Conservation (phyloP, 2,888 invertebrate genomes). For the Leucophora obtusa region DNA sequence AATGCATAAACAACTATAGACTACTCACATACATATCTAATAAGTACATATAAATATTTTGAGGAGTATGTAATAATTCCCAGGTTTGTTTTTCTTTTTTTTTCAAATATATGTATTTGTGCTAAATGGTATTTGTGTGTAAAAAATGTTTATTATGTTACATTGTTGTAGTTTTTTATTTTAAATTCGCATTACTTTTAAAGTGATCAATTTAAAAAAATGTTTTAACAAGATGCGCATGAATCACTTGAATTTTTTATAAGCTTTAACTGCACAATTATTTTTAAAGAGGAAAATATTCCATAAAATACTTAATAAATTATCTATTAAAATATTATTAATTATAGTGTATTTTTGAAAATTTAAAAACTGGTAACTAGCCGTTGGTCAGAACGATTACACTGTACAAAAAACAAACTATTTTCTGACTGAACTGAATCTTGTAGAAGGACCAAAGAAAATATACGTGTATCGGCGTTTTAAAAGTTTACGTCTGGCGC, state of each 20-base stretch:
- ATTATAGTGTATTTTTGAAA: not conserved
- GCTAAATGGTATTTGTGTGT: constrained; percentile 54
- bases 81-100: not conserved
- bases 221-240: constrained; percentile 29
- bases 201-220: constrained; percentile 47
- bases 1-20: constrained; percentile 55
- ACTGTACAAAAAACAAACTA: too few species aligned
- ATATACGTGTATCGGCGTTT: too few species aligned
- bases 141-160: constrained; percentile 18
- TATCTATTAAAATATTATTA: not conserved
- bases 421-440: too few species aligned
- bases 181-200: constrained; percentile 29
- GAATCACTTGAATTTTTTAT: constrained; percentile 31
- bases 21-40: constrained; percentile 1
- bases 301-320: constrained; percentile 21
- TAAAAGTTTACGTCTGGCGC: too few species aligned
- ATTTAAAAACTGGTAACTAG: not conserved
- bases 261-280: constrained; percentile 8
- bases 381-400: too few species aligned
- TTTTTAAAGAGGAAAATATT: constrained; percentile 6
- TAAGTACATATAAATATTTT: too few species aligned
- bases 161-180: not conserved
- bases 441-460: too few species aligned
- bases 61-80: not conserved
- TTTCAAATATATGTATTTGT: constrained; percentile 34